Conservation (phyloP, 92 coral and sea anemone species). For the Zoanthus sociatus region DNA sequence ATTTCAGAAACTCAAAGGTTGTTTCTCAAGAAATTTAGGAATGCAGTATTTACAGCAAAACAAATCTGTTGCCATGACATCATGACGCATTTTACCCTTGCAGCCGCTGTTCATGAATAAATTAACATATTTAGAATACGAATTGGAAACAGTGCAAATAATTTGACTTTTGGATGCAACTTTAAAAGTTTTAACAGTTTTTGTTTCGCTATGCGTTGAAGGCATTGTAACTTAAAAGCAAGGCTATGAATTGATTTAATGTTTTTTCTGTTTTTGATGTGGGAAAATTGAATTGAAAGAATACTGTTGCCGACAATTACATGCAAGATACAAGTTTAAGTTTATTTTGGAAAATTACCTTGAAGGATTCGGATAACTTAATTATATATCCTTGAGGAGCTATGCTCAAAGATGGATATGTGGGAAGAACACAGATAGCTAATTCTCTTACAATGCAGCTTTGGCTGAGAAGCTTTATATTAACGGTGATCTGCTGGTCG, state of each 20-base stretch:
- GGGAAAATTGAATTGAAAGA: background rate
- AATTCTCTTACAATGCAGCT: slow-evolving; percentile 8
- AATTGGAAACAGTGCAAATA: slow-evolving; percentile 20
- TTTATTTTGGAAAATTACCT: background rate
- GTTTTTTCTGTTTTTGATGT: background rate
- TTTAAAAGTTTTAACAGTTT: background rate
- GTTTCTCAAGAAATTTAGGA: slow-evolving; percentile 51
- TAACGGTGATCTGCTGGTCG: slow-evolving; percentile 60
- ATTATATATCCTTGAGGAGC: slow-evolving; percentile 7
- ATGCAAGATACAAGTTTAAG: background rate
- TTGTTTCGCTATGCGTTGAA: background rate
- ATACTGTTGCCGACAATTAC: background rate
- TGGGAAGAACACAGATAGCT: slow-evolving; percentile 30
- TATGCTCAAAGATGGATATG: slow-evolving; percentile 39
- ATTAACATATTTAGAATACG: slow-evolving; percentile 36
- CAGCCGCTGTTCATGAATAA: slow-evolving; percentile 50
- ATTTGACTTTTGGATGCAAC: slow-evolving; percentile 9
- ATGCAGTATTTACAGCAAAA: slow-evolving; percentile 63
- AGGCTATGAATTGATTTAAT: background rate
- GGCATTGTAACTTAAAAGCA: slow-evolving; percentile 1
- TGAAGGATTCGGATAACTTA: background rate
- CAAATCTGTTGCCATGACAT: slow-evolving; percentile 69
- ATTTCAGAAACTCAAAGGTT: background rate
- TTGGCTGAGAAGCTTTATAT: background rate
- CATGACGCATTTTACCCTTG: slow-evolving; percentile 81